phyloP scores from a whole-genome alignment of 2,888 invertebrate species.

The Galerucella calmariensis region DNA sequence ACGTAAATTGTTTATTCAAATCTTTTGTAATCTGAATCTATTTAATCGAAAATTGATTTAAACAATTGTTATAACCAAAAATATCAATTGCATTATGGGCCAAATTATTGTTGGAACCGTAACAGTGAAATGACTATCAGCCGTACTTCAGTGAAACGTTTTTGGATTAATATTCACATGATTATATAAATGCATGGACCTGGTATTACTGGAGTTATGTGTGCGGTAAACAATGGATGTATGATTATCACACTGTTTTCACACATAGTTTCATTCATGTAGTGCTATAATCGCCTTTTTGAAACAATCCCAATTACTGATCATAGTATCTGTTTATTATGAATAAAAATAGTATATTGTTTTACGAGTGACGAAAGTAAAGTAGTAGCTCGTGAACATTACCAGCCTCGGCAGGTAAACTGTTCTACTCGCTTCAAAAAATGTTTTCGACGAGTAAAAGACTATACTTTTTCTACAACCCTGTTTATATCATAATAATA shows the following conservation, averaged over 20 bases:
- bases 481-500: too few relatives aligned
- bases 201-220: neutral
- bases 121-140: constrained; percentile 20
- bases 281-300: neutral
- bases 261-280: neutral
- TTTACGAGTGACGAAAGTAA: too few relatives aligned
- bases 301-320: too few relatives aligned
- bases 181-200: constrained; percentile 1
- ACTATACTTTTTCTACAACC: too few relatives aligned
- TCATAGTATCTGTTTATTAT: too few relatives aligned
- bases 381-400: too few relatives aligned
- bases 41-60: constrained; percentile 13
- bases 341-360: too few relatives aligned
- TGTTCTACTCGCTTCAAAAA: too few relatives aligned
- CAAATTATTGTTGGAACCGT: constrained; percentile 9
- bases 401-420: too few relatives aligned
- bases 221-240: neutral
- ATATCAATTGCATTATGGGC: neutral
- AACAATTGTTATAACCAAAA: neutral
- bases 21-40: constrained; percentile 19
- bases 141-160: constrained; percentile 14
- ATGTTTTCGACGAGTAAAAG: too few relatives aligned
- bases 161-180: constrained; percentile 29
- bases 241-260: constrained; percentile 4
- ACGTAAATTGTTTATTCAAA: constrained; percentile 18